Percentiles rank a stretch among this genome's conserved stretches.
Conservation (phyloP, 2,797 vertebrate species). For the Mormyrus proboscirostris region DNA sequence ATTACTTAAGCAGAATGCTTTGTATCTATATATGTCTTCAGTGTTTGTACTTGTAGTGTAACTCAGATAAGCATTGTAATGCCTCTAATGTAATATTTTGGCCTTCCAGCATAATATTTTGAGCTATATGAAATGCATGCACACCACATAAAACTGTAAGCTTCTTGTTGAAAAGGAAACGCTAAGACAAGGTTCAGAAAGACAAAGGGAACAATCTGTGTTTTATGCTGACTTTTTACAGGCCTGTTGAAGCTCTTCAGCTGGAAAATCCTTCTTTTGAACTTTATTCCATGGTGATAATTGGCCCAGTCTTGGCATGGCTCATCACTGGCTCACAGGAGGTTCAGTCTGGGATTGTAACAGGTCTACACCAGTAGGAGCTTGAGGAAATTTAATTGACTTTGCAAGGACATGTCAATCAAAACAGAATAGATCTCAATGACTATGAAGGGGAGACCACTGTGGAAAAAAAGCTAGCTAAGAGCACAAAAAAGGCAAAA, state of each 20-base stretch:
- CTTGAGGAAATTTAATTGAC: neutral
- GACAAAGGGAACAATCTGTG: neutral
- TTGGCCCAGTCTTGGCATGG: conserved; percentile 2
- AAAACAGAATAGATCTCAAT: neutral
- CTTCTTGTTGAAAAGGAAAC: neutral
- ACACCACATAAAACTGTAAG: neutral
- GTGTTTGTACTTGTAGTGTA: neutral
- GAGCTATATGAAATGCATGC: neutral
- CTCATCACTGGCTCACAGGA: neutral
- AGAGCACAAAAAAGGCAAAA: neutral
- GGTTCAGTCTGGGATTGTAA: neutral
- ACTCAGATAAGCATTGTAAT: neutral
- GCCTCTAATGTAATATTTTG: neutral
- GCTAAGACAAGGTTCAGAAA: neutral
- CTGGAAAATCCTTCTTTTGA: conserved; percentile 12
- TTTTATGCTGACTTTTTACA: neutral
- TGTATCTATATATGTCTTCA: neutral
- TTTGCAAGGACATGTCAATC: conserved; percentile 14
- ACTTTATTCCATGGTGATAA: conserved; percentile 11
- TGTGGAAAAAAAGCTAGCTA: neutral
- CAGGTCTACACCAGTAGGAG: neutral
- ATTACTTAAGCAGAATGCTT: neutral
- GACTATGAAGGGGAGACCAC: neutral
- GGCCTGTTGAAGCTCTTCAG: neutral
- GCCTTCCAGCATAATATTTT: neutral